Evolutionary conservation across 2,113 vertebrate genomes (phyloP).

Genomic region (Caranx melampygus): DNA sequence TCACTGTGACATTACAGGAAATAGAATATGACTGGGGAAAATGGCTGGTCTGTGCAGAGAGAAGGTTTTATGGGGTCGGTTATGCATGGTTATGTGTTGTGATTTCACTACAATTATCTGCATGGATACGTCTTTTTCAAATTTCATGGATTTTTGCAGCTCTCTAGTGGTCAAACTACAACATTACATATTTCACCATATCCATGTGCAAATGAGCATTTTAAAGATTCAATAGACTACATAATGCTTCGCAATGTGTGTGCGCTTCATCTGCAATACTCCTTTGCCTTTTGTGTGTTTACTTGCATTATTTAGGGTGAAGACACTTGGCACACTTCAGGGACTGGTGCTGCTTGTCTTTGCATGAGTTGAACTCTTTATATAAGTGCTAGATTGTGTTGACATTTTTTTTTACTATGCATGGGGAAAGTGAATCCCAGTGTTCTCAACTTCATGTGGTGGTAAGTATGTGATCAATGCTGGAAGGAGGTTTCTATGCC

Average conservation of each 20-base stretch:
- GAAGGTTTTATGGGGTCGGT: background rate
- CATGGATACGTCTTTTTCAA: background rate
- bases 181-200: slow-evolving; percentile 70
- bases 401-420: background rate
- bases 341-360: background rate
- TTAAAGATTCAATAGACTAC: background rate
- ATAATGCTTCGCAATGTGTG: background rate
- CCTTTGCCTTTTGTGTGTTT: background rate
- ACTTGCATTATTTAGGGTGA: background rate
- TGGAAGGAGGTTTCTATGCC: background rate
- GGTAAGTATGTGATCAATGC: background rate
- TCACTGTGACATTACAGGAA: background rate
- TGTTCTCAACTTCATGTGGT: background rate
- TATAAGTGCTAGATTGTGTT: background rate
- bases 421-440: background rate
- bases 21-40: background rate
- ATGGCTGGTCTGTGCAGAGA: background rate
- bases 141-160: slow-evolving; percentile 82
- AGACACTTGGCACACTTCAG: background rate
- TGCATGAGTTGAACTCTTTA: background rate
- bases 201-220: background rate
- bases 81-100: background rate
- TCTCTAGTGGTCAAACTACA: slow-evolving; percentile 85
- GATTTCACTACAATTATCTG: background rate
- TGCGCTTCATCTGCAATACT: background rate